phyloP scores from a whole-genome alignment of 2,113 vertebrate genomes.

The Saccopteryx leptura region DNA sequence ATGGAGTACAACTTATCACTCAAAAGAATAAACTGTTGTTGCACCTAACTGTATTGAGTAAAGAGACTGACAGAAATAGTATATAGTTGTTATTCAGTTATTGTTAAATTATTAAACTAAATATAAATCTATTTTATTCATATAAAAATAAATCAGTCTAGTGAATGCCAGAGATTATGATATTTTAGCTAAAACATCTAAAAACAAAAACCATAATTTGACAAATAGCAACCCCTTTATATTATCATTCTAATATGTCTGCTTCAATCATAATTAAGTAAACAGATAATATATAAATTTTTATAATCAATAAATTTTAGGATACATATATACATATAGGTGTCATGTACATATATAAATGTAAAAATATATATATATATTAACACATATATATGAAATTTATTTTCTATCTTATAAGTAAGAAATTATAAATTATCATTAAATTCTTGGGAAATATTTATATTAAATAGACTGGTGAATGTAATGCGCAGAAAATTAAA shows the following conservation, averaged over 20 bases:
- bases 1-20: not conserved
- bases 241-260: not conserved
- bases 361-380: not conserved
- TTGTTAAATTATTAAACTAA: not conserved
- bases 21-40: not conserved
- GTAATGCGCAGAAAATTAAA: conserved; percentile 5
- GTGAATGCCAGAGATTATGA: not conserved
- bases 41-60: not conserved
- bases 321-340: not conserved
- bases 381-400: not conserved
- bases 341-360: not conserved
- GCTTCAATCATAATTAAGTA: not conserved
- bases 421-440: not conserved
- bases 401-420: not conserved
- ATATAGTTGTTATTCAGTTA: not conserved
- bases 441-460: not conserved
- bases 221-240: not conserved
- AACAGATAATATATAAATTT: not conserved
- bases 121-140: not conserved
- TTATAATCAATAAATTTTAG: not conserved
- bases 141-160: not conserved
- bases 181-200: not conserved
- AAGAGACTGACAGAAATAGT: not conserved
- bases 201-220: not conserved
- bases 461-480: not conserved